phyloP scores from a whole-genome alignment of 2,113 vertebrate species.

The Eulemur macaco region DNA sequence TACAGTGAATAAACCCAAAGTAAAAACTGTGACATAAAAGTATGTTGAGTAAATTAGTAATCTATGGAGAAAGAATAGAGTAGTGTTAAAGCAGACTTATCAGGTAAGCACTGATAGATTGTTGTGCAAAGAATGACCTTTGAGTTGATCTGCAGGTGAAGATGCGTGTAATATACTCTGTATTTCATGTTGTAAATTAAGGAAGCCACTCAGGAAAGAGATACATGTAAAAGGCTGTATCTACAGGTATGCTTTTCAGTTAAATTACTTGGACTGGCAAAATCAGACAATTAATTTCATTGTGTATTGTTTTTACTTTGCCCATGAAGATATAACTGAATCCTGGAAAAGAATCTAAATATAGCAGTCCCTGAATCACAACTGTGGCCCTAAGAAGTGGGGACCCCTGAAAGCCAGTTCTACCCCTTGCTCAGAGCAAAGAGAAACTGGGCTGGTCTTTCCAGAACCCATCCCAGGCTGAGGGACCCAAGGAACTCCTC shows the following conservation, averaged over 20 bases:
- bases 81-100: neutral
- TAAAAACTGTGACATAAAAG: neutral
- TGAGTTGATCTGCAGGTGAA: neutral
- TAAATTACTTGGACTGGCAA: neutral
- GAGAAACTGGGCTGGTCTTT: neutral
- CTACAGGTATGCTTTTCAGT: neutral
- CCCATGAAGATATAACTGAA: neutral
- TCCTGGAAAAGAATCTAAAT: neutral
- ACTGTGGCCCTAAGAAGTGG: neutral
- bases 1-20: neutral
- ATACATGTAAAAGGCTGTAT: neutral
- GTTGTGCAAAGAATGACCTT: slow-evolving; percentile 28
- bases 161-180: neutral
- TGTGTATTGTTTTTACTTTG: neutral
- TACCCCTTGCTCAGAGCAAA: neutral
- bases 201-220: neutral
- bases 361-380: neutral
- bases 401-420: neutral
- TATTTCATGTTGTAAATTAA: neutral
- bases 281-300: neutral
- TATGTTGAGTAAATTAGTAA: neutral
- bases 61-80: neutral
- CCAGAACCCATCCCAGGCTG: accelerated
- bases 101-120: neutral
- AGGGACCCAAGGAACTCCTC: accelerated